These are phyloP conservation scores for Gnathonemus echidnorhynchus DNA, from an alignment of 2,113 vertebrate genomes.

Conservation along the genomic window DNA sequence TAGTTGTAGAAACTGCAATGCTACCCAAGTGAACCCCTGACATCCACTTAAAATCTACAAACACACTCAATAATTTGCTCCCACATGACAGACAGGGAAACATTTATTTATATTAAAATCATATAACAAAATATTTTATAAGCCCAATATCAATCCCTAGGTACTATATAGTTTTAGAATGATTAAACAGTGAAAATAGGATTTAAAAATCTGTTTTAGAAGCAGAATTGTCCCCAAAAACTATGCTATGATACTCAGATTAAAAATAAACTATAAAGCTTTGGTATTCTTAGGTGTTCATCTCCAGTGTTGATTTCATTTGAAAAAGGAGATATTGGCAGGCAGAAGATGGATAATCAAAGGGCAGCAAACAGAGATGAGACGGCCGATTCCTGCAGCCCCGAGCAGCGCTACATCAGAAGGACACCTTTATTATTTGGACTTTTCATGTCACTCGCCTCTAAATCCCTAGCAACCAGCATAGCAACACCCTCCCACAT, in stretches of 20 bases:
- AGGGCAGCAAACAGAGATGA: constrained; percentile 39
- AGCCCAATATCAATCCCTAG: not conserved
- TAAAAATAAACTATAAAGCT: not conserved
- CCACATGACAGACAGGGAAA: not conserved
- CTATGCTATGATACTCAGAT: not conserved
- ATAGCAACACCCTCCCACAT: constrained; percentile 65
- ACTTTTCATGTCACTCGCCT: constrained; percentile 60
- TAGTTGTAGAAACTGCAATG: not conserved
- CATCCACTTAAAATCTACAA: not conserved
- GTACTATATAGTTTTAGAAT: not conserved
- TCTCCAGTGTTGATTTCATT: constrained; percentile 35
- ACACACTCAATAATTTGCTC: not conserved
- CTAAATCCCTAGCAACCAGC: constrained; percentile 73
- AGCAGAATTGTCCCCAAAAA: not conserved
- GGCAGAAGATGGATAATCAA: constrained; percentile 42
- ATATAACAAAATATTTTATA: not conserved
- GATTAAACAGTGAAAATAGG: not conserved
- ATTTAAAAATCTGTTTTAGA: not conserved
- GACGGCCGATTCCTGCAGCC: constrained; percentile 53
- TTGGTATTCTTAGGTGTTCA: not conserved
- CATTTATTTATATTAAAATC: not conserved
- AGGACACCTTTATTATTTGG: constrained; percentile 73
- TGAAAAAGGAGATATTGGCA: constrained; percentile 35
- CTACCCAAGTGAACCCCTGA: not conserved
- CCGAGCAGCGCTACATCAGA: constrained; percentile 53